Percentiles rank a stretch among this genome's conserved stretches.
Conservation (phyloP, 2,888 invertebrate species). For the Chironomus tentans region DNA sequence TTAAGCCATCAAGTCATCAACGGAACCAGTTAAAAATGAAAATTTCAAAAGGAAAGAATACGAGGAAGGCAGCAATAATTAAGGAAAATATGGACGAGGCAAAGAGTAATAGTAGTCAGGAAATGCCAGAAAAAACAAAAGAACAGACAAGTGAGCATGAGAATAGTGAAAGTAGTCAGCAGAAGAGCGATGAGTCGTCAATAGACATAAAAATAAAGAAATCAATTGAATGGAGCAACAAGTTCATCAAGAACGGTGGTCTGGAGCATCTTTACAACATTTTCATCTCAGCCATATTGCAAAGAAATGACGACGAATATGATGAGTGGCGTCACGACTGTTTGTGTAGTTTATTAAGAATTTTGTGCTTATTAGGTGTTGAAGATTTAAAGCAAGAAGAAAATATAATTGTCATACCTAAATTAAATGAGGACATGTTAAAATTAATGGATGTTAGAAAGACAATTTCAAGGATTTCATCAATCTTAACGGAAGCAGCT, state of each 20-base stretch:
- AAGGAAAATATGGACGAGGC: constrained; percentile 16
- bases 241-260: constrained; percentile 81
- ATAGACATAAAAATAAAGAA: constrained; percentile 31
- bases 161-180: constrained; percentile 37
- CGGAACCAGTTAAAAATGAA: constrained; percentile 15
- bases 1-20: constrained; percentile 3
- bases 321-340: constrained; percentile 92
- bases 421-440: constrained; percentile 64
- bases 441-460: constrained; percentile 78
- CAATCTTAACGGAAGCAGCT: constrained; percentile 79
- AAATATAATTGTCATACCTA: constrained; percentile 57
- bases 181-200: constrained; percentile 37
- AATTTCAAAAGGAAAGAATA: constrained; percentile 21
- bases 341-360: constrained; percentile 73
- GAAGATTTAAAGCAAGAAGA: constrained; percentile 43
- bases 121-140: background rate
- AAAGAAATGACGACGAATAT: constrained; percentile 57
- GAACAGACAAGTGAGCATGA: constrained; percentile 10
- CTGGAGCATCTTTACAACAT: constrained; percentile 81
- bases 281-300: constrained; percentile 76
- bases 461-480: constrained; percentile 74
- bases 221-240: constrained; percentile 54
- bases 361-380: constrained; percentile 79
- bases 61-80: constrained; percentile 27
- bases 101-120: background rate